Conservation (phyloP, 2,888 invertebrate species). For the Caenorhabditis sp. region DNA sequence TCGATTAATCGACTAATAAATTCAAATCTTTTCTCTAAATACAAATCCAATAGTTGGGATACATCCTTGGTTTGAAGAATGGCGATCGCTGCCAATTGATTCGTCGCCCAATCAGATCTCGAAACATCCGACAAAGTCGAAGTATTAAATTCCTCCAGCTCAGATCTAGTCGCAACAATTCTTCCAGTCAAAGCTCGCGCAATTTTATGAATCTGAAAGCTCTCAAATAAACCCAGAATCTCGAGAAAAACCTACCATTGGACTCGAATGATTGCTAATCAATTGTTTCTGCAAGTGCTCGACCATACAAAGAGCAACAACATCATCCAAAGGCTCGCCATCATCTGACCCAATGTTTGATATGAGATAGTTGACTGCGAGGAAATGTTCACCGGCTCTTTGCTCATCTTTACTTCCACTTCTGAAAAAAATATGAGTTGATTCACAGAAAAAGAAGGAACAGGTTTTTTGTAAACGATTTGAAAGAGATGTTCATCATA, state of each 20-base stretch:
- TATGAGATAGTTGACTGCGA: constrained; percentile 48
- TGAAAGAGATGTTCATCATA: too few relatives aligned
- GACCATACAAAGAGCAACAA: constrained; percentile 60
- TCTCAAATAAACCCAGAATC: too few relatives aligned
- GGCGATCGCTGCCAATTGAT: constrained; percentile 57
- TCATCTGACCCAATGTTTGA: constrained; percentile 45
- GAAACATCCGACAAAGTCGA: constrained; percentile 31
- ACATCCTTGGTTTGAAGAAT: constrained; percentile 54
- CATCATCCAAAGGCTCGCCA: constrained; percentile 60
- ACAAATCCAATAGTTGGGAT: constrained; percentile 57
- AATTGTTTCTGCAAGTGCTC: constrained; percentile 63
- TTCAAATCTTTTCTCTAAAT: constrained; percentile 55
- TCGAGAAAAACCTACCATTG: constrained; percentile 19
- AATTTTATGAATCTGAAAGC: constrained; percentile 39
- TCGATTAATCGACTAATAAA: constrained; percentile 39
- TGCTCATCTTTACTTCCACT: constrained; percentile 39
- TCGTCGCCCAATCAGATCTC: constrained; percentile 60
- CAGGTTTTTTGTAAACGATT: not conserved
- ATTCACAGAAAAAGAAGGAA: not conserved
- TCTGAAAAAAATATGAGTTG: constrained; percentile 14
- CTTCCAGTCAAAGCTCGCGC: constrained; percentile 34
- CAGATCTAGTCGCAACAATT: constrained; percentile 30
- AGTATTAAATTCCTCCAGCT: constrained; percentile 28
- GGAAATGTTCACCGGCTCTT: constrained; percentile 39
- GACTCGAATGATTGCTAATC: constrained; percentile 44